A percentile compares a stretch with the other conserved stretches of the same genome.
These are phyloP conservation scores for Cosmopolites sordidus DNA, from an alignment of 2,888 invertebrate genomes.

Conservation along the genomic window DNA sequence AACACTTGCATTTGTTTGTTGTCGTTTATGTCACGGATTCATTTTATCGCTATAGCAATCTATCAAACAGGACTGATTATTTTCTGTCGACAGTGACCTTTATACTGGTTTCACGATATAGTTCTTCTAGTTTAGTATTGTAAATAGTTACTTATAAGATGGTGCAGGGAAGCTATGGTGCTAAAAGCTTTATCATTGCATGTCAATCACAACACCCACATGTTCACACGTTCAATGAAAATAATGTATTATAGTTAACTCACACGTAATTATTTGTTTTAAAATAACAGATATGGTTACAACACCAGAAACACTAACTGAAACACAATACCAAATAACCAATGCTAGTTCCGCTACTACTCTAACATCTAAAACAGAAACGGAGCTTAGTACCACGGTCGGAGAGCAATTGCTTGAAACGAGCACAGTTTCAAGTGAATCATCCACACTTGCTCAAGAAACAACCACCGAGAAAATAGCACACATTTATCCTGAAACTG, in stretches of 20 bases:
- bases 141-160: constrained; percentile 19
- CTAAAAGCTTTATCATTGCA: constrained; percentile 31
- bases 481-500: constrained; percentile 32
- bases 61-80: constrained; percentile 37
- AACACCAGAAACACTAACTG: constrained; percentile 48
- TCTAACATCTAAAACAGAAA: constrained; percentile 35
- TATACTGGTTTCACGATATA: constrained; percentile 32
- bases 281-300: constrained; percentile 48
- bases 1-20: constrained; percentile 36
- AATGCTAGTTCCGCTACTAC: constrained; percentile 39
- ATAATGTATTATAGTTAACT: constrained; percentile 33
- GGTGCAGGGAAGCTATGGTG: constrained; percentile 27
- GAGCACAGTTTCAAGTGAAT: constrained; percentile 8
- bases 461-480: constrained; percentile 28
- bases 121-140: constrained; percentile 24
- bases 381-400: constrained; percentile 27
- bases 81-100: constrained; percentile 30
- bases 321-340: constrained; percentile 44
- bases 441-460: constrained; percentile 7
- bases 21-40: constrained; percentile 1
- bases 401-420: constrained; percentile 15
- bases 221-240: constrained; percentile 26
- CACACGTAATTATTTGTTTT: constrained; percentile 41
- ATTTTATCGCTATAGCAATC: constrained; percentile 21
- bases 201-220: constrained; percentile 31